Percentiles rank a stretch among this genome's conserved stretches.
Evolutionary conservation across 2,113 vertebrate genomes (phyloP).

Genomic region (Peromyscus californicus): DNA sequence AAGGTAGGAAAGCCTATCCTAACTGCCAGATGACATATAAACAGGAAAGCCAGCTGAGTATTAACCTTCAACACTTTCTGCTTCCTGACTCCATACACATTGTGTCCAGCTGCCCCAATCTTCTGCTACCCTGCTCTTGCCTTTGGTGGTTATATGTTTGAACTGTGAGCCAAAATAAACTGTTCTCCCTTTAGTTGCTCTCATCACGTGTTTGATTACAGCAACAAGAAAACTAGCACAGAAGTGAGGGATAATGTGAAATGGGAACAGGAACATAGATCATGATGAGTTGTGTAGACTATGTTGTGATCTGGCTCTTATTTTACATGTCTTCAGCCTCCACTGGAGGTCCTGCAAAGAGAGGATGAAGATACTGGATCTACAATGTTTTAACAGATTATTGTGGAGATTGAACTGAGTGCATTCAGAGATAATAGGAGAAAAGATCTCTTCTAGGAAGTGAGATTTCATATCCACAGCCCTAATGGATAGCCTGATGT

Average conservation of each 20-base stretch:
- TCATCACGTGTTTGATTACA: not conserved
- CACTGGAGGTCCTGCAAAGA: not conserved
- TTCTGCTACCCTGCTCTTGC: not conserved
- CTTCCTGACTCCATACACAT: too few relatives aligned
- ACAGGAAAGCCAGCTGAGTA: too few relatives aligned
- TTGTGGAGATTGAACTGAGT: not conserved
- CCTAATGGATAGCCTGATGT: conserved; percentile 39
- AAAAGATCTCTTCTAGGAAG: conserved; percentile 12
- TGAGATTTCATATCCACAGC: conserved; percentile 28
- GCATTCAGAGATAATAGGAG: not conserved
- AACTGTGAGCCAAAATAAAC: not conserved
- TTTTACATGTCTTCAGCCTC: not conserved
- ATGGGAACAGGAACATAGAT: not conserved
- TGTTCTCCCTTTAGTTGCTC: not conserved
- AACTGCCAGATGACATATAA: not conserved
- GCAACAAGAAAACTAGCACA: not conserved
- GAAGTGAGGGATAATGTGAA: not conserved
- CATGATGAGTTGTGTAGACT: not conserved
- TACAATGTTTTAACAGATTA: conserved; percentile 1
- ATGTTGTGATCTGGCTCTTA: not conserved
- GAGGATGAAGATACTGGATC: not conserved
- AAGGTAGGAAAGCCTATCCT: not conserved
- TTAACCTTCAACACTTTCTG: not conserved
- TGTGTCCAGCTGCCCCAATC: not conserved
- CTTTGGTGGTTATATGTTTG: too few relatives aligned